Evolutionary conservation across 1,140 invertebrate species (phyloP).

Genomic region (Rhopalosiphum padi): DNA sequence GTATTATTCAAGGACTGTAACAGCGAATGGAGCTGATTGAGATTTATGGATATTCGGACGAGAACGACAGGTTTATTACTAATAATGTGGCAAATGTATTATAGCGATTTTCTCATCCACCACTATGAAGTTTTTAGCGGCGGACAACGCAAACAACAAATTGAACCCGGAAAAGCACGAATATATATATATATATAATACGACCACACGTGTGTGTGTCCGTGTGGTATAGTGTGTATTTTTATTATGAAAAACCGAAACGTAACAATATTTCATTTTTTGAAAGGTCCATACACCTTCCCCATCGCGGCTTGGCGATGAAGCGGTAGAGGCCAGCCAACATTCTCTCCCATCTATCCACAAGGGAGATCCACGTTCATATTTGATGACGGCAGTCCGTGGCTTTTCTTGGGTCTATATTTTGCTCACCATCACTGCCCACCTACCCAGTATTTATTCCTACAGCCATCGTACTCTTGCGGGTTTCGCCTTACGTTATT

Average conservation of each 20-base stretch:
- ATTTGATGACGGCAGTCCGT: constrained; percentile 23
- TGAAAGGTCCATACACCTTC: constrained; percentile 33
- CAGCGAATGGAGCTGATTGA: constrained; percentile 11
- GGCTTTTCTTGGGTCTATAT: constrained; percentile 20
- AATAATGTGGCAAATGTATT: constrained; percentile 55
- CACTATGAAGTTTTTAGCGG: neutral
- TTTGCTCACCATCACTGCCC: neutral
- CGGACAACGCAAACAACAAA: constrained; percentile 43
- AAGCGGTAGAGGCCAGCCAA: neutral
- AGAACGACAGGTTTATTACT: constrained; percentile 55
- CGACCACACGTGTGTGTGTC: neutral
- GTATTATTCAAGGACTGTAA: neutral
- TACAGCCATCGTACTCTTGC: neutral
- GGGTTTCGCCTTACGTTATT: neutral
- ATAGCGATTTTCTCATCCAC: constrained; percentile 48
- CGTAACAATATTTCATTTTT: constrained; percentile 54
- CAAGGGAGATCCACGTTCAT: constrained; percentile 7
- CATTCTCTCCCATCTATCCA: neutral
- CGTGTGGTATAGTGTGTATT: neutral
- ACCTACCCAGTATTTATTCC: neutral
- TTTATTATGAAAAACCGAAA: constrained; percentile 54
- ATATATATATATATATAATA: neutral
- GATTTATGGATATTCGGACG: constrained; percentile 32
- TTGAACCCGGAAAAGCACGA: constrained; percentile 32
- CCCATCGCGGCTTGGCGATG: too few species aligned